Evolutionary conservation across 2,113 vertebrate genomes (phyloP).

Genomic region (Dinomys branickii): DNA sequence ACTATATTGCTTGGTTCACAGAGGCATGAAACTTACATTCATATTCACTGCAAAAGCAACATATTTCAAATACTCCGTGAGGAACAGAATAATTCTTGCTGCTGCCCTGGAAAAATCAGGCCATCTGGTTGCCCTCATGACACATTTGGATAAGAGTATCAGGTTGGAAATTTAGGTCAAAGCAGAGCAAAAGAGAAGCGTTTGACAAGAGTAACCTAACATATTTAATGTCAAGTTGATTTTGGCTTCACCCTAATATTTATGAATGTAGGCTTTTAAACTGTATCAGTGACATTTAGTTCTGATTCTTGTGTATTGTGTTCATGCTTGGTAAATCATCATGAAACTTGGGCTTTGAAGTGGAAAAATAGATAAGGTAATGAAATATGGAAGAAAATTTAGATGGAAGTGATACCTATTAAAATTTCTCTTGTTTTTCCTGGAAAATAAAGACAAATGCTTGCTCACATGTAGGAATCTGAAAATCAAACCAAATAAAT

Average conservation of each 20-base stretch:
- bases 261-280: slow-evolving; percentile 44
- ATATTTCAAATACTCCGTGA: slow-evolving; percentile 54
- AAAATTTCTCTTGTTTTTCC: not conserved
- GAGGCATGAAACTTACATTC: slow-evolving; percentile 14
- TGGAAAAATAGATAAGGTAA: slow-evolving; percentile 21
- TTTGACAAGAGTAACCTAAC: slow-evolving; percentile 52
- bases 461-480: not conserved
- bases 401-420: not conserved
- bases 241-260: slow-evolving; percentile 45
- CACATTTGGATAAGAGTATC: slow-evolving; percentile 77
- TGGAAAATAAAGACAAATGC: not conserved
- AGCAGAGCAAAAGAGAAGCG: slow-evolving; percentile 60
- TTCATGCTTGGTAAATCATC: slow-evolving; percentile 42
- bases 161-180: slow-evolving; percentile 76
- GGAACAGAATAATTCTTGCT: slow-evolving; percentile 37
- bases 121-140: slow-evolving; percentile 77
- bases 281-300: slow-evolving; percentile 53
- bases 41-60: slow-evolving; percentile 8
- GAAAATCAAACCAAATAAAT: not conserved
- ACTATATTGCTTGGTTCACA: not conserved
- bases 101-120: slow-evolving; percentile 58
- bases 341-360: slow-evolving; percentile 38
- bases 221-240: slow-evolving; percentile 63
- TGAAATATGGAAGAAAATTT: slow-evolving; percentile 15
- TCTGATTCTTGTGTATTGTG: slow-evolving; percentile 61